Base-by-base conservation (phyloP, 2,888 invertebrate species). In the Ferdinandea cuprea region DNA sequence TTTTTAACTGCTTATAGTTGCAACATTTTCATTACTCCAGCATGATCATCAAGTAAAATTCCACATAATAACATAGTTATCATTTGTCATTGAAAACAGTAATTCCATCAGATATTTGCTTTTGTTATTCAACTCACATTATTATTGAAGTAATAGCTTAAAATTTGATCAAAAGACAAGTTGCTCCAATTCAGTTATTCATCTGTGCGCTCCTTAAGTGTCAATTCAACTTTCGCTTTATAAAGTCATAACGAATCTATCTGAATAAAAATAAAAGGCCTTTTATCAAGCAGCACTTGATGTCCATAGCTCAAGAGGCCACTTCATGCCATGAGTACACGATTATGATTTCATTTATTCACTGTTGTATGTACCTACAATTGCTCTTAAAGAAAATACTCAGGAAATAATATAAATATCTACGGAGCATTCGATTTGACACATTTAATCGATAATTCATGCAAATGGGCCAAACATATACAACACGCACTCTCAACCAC, bases 181-280 rank as follows among this genome's bases (percentile, higher is more conserved):
- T 40, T 68, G 63, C 46, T 73, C 63, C 63, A 65, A 73, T 65
- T 63, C 54, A 65, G 63, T 73, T 73, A 73, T 65, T 56, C 56
- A 63, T 32, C 46, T 54, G 28, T 17, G 15, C 35, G 61, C 54
- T 40, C 8, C 52, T 56, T 1, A 32, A 28, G 48, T 15, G 46
- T 17, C 65, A 56, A 25, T 66, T 58, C 50, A 74, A 35, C 65
- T 74, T 66, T 74, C 56, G 73, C 65, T 21, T 56, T 56, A 66
- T 58, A 42, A 40, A 74, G 65, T 50, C 65, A 74, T 58, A 54
- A 46, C 63, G 19, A 48, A 61, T n/a, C 15, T 15, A 21, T 25
- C 25, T 25, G 5, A 25, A 25, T 25, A 25, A 25, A 25, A 25
- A n/a, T n/a, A n/a, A n/a, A 21, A 63, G 54, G 37, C 35, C 19